These are phyloP conservation scores for Epinephelus cyanopodus DNA, from an alignment of 2,113 vertebrate genomes.

Conservation along the genomic window DNA sequence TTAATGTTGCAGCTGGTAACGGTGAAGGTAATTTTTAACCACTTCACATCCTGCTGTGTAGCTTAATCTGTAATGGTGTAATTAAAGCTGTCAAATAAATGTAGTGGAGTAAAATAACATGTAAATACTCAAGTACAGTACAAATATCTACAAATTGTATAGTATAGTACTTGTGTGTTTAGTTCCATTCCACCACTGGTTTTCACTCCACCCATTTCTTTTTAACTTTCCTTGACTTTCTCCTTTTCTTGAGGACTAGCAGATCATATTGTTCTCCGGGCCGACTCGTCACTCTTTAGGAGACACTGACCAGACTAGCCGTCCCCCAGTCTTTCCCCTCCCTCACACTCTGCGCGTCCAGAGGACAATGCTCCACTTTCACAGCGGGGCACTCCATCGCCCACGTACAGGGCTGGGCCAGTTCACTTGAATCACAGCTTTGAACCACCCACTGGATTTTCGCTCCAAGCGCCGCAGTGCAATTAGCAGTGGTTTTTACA, in stretches of 20 bases:
- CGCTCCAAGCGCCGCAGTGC: slow-evolving; percentile 62
- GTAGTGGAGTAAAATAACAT: no score
- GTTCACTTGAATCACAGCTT: slow-evolving; percentile 73
- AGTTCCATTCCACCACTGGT: no score
- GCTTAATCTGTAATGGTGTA: no score
- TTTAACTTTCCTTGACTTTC: background rate
- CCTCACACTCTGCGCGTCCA: slow-evolving; percentile 12
- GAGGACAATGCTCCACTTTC: slow-evolving; percentile 77
- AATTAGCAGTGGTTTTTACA: slow-evolving; percentile 78
- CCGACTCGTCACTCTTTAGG: slow-evolving; percentile 8
- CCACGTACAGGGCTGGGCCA: slow-evolving; percentile 75
- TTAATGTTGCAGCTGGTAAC: background rate
- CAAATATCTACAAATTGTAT: no score
- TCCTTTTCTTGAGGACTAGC: background rate
- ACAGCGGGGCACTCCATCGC: slow-evolving; percentile 67
- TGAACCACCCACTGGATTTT: slow-evolving; percentile 82
- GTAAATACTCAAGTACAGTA: no score
- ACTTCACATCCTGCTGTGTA: background rate
- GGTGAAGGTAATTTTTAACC: background rate
- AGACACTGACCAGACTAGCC: slow-evolving; percentile 59
- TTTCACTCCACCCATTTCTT: background rate
- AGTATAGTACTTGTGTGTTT: no score
- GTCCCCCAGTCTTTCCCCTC: slow-evolving; percentile 37
- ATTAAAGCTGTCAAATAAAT: no score
- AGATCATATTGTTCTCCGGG: background rate